Conservation (phyloP, 2,888 invertebrate species). For the Drosophila ezoana region DNA sequence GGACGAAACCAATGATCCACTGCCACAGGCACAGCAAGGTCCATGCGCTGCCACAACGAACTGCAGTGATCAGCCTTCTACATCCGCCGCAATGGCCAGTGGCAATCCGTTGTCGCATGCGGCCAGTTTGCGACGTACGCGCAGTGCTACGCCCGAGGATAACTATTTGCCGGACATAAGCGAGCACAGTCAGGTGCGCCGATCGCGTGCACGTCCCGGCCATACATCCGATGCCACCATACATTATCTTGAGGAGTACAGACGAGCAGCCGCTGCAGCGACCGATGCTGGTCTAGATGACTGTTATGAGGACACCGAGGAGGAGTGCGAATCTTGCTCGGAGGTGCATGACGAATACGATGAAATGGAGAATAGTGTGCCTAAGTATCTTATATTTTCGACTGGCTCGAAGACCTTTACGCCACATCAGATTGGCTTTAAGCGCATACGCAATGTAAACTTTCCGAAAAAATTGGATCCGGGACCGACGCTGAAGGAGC, state of each 20-base stretch:
- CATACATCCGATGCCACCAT: conserved; percentile 84
- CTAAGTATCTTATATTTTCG: conserved; percentile 90
- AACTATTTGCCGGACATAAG: conserved; percentile 65
- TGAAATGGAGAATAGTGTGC: conserved; percentile 88
- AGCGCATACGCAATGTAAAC: conserved; percentile 89
- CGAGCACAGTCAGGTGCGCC: conserved; percentile 53
- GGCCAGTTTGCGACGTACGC: conserved; percentile 67
- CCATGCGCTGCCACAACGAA: not conserved
- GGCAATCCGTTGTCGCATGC: conserved; percentile 83
- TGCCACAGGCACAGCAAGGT: conserved; percentile 31
- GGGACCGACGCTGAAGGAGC: conserved; percentile 89
- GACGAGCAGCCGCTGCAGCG: conserved; percentile 73
- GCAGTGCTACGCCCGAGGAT: conserved; percentile 62
- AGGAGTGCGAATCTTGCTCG: conserved; percentile 59
- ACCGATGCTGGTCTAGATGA: conserved; percentile 51
- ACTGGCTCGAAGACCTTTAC: conserved; percentile 93
- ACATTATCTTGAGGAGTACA: conserved; percentile 88
- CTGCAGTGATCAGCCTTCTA: conserved; percentile 34
- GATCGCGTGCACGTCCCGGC: conserved; percentile 41
- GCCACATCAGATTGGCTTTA: conserved; percentile 93
- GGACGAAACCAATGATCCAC: conserved; percentile 81
- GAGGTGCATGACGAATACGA: conserved; percentile 85
- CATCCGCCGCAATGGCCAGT: conserved; percentile 43
- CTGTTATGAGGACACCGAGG: conserved; percentile 26
- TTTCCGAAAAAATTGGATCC: conserved; percentile 89